Base-by-base conservation (phyloP, 2,113 vertebrate genomes). In the Henicopernis longicauda region DNA sequence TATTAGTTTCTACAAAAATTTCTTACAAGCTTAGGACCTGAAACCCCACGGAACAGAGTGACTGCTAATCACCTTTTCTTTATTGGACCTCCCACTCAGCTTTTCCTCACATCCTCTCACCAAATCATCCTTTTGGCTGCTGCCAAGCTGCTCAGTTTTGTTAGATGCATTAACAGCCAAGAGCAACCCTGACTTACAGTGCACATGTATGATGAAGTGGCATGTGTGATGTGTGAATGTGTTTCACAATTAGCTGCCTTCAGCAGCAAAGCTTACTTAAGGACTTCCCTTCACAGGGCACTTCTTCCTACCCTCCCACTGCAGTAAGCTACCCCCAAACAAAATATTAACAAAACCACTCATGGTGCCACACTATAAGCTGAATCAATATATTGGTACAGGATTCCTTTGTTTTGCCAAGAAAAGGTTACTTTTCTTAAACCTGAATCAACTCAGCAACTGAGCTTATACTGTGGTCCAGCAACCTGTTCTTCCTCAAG, bases 151-250 rank as follows among this genome's bases (percentile, higher is more conserved):
- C 40, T 21, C 22, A 4, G 8, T 17, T 67, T 27, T 42, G 27
- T 25, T 31, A 54, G 34, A 26, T 26, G 23, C 84, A 49, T 65
- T 11, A 44, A 11, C 2, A 18, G 0, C 23, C 73, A 19, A 4
- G 10, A 58, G n/a, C 38, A 88, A 0, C 40, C 36, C 38, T 17
- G 54, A 18, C 25, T 11, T 21, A 8, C 6, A 58, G 52, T 6
- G 18, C 34, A 25, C 8, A 2, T 0, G 0, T 22, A 34, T 8
- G 58, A 11, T 4, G 22, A 15, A 22, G 47, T n/a, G n/a, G n/a
- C n/a, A n/a, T n/a, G n/a, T n/a, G n/a, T n/a, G n/a, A n/a, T n/a
- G n/a, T n/a, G n/a, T n/a, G n/a, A n/a, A n/a, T n/a, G n/a, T n/a
- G 5, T 31, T 31, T 45, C 29, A 25, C 31, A 27, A 3, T 7